Base-by-base conservation (phyloP, 2,888 invertebrate species). In the Nezara viridula region DNA sequence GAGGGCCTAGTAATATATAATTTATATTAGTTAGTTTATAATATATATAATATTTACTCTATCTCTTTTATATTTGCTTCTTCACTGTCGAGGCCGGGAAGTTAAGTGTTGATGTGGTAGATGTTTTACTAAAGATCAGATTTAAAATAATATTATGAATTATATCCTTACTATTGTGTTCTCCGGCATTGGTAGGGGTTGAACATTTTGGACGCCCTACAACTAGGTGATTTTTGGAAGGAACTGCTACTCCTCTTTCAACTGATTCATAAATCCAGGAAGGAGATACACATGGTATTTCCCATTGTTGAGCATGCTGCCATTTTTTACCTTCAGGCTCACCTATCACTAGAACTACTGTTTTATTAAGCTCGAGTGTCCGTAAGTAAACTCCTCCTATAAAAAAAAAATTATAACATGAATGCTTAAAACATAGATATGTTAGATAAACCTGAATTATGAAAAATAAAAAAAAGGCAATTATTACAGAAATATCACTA, bases 191-290 rank as follows among this genome's bases (percentile, higher is more conserved):
- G 0, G 96, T 94, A 0, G 97, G 97, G 0, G 96, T 96, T 0
- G 97, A 97, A 1, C 95, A 95, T 14, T 94, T 94, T 50, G 95
- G 94, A 0, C 94, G 94, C 0, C 94, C 91, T 85, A 91, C 93
- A 0, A 95, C 94, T 88, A 94, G 93, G 91, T 95, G 95, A 86
- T 94, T 92, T 6, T 94, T 94, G 27, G 95, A 93, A 0, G 96
- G 95, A 73, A 96, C 91, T 0, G 96, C 95, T 90, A 95, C 96
- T 0, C 97, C 97, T 47, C 94, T 94, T 47, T 94, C 93, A 0
- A 96, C 94, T n/a, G 97, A 97, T 50, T 97, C 96, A 89, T 94
- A 94, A 66, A 98, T 94, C 98, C 98, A 98, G 4, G 95, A 93
- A 0, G 96, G 94, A 24, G 94, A 93, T 0, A 98, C 95, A 91